Evolutionary conservation across 2,888 invertebrate species (phyloP).

Genomic region (Drosophila mimica): DNA sequence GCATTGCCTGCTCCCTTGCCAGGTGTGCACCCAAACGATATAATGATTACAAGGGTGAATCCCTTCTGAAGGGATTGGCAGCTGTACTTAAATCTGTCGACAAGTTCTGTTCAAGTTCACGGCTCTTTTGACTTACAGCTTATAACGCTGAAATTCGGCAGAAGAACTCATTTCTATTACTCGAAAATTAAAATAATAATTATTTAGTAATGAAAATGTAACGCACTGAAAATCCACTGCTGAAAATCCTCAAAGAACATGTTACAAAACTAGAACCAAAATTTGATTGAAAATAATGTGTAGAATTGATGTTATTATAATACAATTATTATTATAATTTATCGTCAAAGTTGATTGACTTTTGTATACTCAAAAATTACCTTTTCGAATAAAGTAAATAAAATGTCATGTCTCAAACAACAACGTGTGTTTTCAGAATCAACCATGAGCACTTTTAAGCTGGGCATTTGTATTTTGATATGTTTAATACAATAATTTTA

Average conservation of each 20-base stretch:
- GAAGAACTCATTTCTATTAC: not conserved
- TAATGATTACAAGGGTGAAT: constrained; percentile 16
- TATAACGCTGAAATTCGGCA: constrained; percentile 5
- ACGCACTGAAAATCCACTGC: too few relatives aligned
- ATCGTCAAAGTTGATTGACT: not conserved
- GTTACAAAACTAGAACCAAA: not conserved
- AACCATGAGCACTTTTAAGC: not conserved
- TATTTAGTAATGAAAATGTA: not conserved
- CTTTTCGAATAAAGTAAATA: not conserved
- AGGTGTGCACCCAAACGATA: constrained; percentile 1
- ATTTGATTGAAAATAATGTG: not conserved
- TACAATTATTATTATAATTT: not conserved
- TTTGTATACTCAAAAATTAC: not conserved
- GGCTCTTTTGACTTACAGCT: not conserved
- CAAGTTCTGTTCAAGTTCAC: not conserved
- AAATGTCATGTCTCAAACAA: not conserved
- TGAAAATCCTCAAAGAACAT: not conserved
- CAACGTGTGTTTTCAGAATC: not conserved
- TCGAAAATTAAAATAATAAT: not conserved
- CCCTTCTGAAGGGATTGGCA: not conserved
- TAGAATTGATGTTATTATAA: not conserved
- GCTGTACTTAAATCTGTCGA: constrained; percentile 16
- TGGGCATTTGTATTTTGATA: not conserved
- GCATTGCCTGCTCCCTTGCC: constrained; percentile 19
- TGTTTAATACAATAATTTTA: not conserved